phyloP scores from a whole-genome alignment of 1,140 invertebrate genomes.

The Drosophila parvula region DNA sequence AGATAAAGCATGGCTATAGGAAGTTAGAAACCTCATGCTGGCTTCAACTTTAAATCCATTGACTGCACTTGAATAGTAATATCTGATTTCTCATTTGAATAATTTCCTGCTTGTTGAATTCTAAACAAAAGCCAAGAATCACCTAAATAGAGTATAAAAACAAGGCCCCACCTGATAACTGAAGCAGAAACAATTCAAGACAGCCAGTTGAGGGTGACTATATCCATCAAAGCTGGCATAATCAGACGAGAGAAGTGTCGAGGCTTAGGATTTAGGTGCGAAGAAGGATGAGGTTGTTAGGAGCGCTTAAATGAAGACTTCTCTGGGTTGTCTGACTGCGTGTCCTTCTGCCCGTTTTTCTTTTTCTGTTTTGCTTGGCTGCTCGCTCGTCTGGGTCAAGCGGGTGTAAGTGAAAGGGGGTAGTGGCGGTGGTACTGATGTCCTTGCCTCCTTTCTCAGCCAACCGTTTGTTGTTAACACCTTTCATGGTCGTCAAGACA shows the following conservation, averaged over 20 bases:
- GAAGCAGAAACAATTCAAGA: not conserved
- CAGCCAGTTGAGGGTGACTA: conserved; percentile 14
- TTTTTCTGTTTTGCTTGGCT: conserved; percentile 1
- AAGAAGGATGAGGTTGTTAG: conserved; percentile 8
- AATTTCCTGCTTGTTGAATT: not conserved
- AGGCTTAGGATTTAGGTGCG: conserved; percentile 4
- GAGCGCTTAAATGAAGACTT: conserved; percentile 37
- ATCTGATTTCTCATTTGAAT: conserved; percentile 1
- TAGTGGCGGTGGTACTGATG: conserved; percentile 6
- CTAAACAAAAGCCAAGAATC: not conserved
- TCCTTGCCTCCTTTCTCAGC: conserved; percentile 52
- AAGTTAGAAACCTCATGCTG: too few relatives aligned
- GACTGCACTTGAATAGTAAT: not conserved
- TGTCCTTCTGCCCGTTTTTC: conserved; percentile 6
- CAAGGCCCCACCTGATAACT: not conserved
- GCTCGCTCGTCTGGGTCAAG: conserved; percentile 70
- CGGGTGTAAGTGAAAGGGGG: conserved; percentile 48
- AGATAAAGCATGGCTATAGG: too few relatives aligned
- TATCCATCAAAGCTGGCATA: conserved; percentile 39
- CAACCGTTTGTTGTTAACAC: conserved; percentile 68
- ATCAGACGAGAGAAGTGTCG: conserved; percentile 23
- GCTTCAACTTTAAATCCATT: not conserved
- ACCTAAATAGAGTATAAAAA: not conserved
- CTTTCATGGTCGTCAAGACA: conserved; percentile 68
- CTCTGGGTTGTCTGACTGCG: conserved; percentile 29